Base-by-base conservation (phyloP, 1,140 invertebrate genomes). In the Pentalonia nigronervosa region DNA sequence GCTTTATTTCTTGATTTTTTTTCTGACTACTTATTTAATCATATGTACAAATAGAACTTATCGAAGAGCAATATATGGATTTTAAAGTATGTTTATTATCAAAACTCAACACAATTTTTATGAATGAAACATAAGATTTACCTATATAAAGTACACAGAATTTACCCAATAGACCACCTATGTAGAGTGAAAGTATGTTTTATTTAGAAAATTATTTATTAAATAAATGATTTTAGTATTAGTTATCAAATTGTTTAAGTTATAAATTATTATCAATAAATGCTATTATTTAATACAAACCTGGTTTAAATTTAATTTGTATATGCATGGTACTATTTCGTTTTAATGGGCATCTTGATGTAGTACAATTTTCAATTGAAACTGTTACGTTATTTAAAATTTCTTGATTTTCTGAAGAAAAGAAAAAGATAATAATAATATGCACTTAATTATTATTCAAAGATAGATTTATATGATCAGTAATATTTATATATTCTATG, bases 261-360 rank as follows among this genome's bases (percentile, higher is more conserved):
- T 8, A 88, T 50, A n/a, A 30, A 48, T 11, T 88, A 88, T 87
- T 50, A n/a, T 20, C 34, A 34, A 50, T 86, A 86, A 0, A 36
- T 45, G 8, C 30, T 84, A n/a, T 41, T 84, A 41, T 25, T 30
- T 84, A 84, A 23, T 86, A 88, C 47, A 87, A 87, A 94, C 93
- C 93, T 50, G 93, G 34, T 76, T 67, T 91, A 56, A 94, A 94
- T 87, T 92, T 92, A 14, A 94, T 94, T 93, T 94, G 90, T 25
- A 94, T 76, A 7, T 92, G 83, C 41, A 92, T 81, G 21, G 93
- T 92, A n/a, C 47, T 76, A 30, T 94, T 94, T 89, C 56, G 47
- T 83, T 93, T 91, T 88, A 94, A 89, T 30, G 90, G 17, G 11
- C 93, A 94, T 93, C 91, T 83, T 50, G 81, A 56, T 84, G 48